phyloP scores from a whole-genome alignment of 2,797 vertebrate species.

The Rhadinocentrus ornatus region DNA sequence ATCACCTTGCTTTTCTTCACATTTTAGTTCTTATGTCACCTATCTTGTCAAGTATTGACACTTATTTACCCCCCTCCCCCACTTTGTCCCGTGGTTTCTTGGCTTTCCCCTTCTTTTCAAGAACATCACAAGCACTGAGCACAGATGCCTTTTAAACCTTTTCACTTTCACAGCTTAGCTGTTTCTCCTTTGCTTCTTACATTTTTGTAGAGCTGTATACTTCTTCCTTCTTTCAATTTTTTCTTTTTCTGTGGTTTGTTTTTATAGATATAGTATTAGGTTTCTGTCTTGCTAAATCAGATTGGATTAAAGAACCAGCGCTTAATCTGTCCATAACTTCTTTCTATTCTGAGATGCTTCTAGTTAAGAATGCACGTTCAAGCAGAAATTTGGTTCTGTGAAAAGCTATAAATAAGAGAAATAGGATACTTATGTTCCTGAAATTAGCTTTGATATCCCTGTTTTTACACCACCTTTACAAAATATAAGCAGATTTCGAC shows the following conservation, averaged over 20 bases:
- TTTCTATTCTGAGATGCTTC: neutral
- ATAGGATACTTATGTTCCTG: neutral
- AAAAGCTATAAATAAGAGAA: neutral
- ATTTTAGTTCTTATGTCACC: constrained; percentile 18
- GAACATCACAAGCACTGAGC: neutral
- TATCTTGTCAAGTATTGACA: neutral
- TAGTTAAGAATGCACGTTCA: neutral
- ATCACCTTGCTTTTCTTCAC: constrained; percentile 36
- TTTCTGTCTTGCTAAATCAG: neutral
- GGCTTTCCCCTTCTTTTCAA: constrained; percentile 13
- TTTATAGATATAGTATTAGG: neutral
- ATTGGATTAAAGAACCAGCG: neutral
- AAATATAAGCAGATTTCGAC: neutral
- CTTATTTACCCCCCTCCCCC: constrained; percentile 7
- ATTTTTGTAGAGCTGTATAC: neutral
- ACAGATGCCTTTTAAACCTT: neutral
- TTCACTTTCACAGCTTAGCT: constrained; percentile 1
- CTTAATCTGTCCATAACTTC: neutral
- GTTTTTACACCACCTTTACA: neutral
- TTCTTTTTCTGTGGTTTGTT: neutral
- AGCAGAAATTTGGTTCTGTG: neutral
- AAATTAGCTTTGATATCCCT: neutral
- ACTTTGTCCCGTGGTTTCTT: constrained; percentile 24
- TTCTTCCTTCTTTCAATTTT: neutral
- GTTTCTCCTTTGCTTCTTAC: constrained; percentile 19